Conservation (phyloP, 2,797 vertebrate genomes). For the Nannoperca obscura region DNA sequence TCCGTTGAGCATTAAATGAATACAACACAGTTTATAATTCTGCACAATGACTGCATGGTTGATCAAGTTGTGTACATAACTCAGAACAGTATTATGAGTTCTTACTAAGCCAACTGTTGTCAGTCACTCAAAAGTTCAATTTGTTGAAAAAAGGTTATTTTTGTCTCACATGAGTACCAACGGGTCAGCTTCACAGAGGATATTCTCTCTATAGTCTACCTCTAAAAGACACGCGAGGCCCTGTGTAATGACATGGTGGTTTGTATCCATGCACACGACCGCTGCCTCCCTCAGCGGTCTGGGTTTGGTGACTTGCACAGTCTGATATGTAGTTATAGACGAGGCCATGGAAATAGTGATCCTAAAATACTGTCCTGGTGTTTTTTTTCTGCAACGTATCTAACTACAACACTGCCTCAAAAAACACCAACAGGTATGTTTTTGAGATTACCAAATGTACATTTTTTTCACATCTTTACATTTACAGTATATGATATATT, state of each 20-base stretch:
- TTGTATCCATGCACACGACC: conserved; percentile 69
- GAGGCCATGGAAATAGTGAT: conserved; percentile 76
- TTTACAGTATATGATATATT: conserved; percentile 84
- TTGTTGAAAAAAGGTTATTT: conserved; percentile 32
- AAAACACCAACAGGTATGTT: conserved; percentile 89
- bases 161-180: conserved; percentile 44
- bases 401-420: conserved; percentile 79
- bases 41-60: conserved; percentile 73
- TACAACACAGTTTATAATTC: conserved; percentile 72
- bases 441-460: conserved; percentile 94
- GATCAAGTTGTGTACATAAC: conserved; percentile 65
- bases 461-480: conserved; percentile 89
- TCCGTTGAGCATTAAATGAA: conserved; percentile 72
- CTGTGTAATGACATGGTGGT: conserved; percentile 64
- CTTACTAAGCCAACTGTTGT: conserved; percentile 73
- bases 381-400: conserved; percentile 67
- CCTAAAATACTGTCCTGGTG: conserved; percentile 71
- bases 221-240: conserved; percentile 67
- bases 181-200: conserved; percentile 59
- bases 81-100: conserved; percentile 67
- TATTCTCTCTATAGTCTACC: conserved; percentile 51
- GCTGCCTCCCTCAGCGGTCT: conserved; percentile 57
- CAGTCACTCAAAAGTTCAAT: conserved; percentile 61
- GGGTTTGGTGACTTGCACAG: conserved; percentile 68
- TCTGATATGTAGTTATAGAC: conserved; percentile 83